Base-by-base conservation (phyloP, 2,113 vertebrate genomes). In the Microcebus ravelobensis region DNA sequence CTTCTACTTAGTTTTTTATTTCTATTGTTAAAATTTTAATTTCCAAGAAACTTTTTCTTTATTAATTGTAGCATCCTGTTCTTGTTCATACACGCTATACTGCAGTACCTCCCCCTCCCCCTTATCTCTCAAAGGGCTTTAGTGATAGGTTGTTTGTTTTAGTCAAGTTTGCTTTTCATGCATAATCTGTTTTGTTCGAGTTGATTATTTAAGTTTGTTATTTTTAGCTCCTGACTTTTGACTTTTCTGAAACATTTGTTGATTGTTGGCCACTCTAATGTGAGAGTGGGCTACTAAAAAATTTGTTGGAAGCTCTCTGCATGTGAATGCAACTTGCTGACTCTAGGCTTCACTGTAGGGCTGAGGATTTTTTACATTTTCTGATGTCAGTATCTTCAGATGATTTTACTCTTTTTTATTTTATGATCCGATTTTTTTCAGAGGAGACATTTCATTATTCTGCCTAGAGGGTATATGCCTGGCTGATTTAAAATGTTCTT, bases 11-110 rank as follows among this genome's bases (percentile, higher is more conserved):
- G 9, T 82, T 91, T 80, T 91, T 85, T 8, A 68, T 87, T 95
- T 88, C 18, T 96, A 12, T 48, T 73, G 12, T 91, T 83, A 36
- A 15, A 29, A 57, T 87, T 83, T 93, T 89, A 86, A 39, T 97
- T 79, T 82, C 27, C n/a, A 85, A 84, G 50, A 61, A 48, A 8
- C 7, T 61, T 92, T 83, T 89, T 65, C 21, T 81, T 76, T 10
- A 48, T 3, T 80, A 67, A 50, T 9, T 14, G 15, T 91, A 55
- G 48, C 34, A 31, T 81, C 34, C 50, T 83, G 0, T 52, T 82
- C 6, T 25, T 61, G 5, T 29, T 95, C 15, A 48, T 48, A 15
- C 31, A 48, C 59, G 34, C 5, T 55, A 7, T 76, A 34, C 23
- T 77, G 20, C 6, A 76, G 5, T 77, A 36, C 67, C 59, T 79